Evolutionary conservation across 2,888 invertebrate genomes (phyloP).

Genomic region (Epirrhoe tristata): DNA sequence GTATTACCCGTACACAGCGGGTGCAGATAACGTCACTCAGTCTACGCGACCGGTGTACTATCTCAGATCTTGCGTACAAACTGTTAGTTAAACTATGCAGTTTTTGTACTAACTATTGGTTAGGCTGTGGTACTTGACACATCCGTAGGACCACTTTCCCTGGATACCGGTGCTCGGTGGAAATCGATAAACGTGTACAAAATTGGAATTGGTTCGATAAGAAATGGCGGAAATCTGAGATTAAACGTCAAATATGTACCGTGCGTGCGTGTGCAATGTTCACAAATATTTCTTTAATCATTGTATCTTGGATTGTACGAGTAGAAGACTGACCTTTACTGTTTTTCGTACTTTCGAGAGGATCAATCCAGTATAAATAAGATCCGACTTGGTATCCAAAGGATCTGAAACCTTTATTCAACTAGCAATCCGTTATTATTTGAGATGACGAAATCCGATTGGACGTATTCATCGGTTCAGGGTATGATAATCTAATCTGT

Average conservation of each 20-base stretch:
- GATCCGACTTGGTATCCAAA: too few species aligned
- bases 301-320: too few species aligned
- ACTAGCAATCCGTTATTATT: not conserved
- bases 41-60: slow-evolving; percentile 37
- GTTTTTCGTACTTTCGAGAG: too few species aligned
- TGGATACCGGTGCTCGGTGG: slow-evolving; percentile 32
- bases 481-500: slow-evolving; percentile 1
- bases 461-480: not conserved
- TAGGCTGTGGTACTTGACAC: slow-evolving; percentile 34
- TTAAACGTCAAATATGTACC: not conserved
- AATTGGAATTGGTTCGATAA: slow-evolving; percentile 28
- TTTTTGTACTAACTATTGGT: slow-evolving; percentile 19
- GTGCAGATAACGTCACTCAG: slow-evolving; percentile 43
- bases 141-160: slow-evolving; percentile 45
- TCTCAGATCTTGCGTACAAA: slow-evolving; percentile 28
- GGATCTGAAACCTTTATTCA: not conserved
- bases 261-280: too few species aligned
- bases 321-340: too few species aligned
- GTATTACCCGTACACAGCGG: slow-evolving; percentile 42
- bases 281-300: too few species aligned
- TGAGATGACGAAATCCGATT: not conserved
- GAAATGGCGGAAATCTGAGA: not conserved
- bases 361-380: too few species aligned
- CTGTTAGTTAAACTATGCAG: slow-evolving; percentile 14
- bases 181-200: slow-evolving; percentile 24